Evolutionary conservation across 2,113 vertebrate species (phyloP).

Genomic region (Alligator mississippiensis): DNA sequence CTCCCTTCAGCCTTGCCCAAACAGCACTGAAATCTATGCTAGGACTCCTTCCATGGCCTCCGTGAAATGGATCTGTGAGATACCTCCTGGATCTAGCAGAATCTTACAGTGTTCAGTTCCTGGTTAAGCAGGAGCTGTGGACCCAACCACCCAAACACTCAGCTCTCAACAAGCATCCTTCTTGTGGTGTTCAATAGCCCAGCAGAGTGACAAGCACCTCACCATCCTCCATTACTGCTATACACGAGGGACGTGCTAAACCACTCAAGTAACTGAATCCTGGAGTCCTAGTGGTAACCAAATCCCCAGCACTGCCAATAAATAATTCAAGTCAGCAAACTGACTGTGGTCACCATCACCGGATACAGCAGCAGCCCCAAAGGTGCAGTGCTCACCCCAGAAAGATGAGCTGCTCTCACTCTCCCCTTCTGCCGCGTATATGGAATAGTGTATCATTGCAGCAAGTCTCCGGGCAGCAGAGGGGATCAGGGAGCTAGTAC

Average conservation of each 20-base stretch:
- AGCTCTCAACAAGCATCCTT: not conserved
- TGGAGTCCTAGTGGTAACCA: not conserved
- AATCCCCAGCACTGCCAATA: not conserved
- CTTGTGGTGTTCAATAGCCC: not conserved
- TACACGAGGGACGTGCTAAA: not conserved
- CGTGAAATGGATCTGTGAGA: not conserved
- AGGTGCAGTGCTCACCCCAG: not conserved
- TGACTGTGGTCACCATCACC: not conserved
- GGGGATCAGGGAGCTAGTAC: not conserved
- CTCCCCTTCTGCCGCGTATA: not conserved
- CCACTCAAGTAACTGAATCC: not conserved
- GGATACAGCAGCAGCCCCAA: not conserved
- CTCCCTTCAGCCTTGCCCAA: not conserved
- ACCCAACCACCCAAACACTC: not conserved
- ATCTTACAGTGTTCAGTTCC: rapidly evolving
- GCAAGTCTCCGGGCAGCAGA: not conserved
- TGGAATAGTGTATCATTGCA: not conserved
- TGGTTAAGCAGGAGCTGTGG: not conserved
- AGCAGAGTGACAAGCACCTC: not conserved
- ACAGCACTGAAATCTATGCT: not conserved
- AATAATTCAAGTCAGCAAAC: not conserved
- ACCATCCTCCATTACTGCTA: not conserved
- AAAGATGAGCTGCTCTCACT: not conserved
- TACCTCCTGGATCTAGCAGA: not conserved
- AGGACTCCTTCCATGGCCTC: not conserved